Evolutionary conservation across 2,113 vertebrate species (phyloP).

Genomic region (Chlorodrepanis virens): DNA sequence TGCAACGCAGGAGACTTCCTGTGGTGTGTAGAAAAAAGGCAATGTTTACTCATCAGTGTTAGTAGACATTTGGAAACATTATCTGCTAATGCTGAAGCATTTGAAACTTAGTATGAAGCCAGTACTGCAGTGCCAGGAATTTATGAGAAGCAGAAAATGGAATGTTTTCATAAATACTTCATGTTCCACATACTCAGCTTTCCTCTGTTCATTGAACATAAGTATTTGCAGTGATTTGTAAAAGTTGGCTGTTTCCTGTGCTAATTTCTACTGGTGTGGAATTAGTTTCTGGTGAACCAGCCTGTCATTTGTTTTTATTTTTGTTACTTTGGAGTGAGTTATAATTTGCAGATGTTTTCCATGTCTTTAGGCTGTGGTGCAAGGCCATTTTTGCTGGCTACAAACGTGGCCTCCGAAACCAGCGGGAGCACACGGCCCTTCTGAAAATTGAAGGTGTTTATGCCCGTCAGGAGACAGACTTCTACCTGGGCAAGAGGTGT

Average conservation of each 20-base stretch:
- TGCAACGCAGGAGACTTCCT: not conserved
- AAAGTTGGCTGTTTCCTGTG: not conserved
- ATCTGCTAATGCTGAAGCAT: not conserved
- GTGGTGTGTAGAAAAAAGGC: not conserved
- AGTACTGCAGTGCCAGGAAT: too few relatives aligned
- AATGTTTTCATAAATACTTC: not conserved
- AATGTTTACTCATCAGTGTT: rapidly evolving
- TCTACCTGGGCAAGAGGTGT: conserved; percentile 95
- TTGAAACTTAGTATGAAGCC: not conserved
- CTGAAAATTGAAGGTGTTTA: conserved; percentile 97
- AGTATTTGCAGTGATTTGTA: not conserved
- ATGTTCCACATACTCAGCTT: not conserved
- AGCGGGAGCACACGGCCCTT: conserved; percentile 94
- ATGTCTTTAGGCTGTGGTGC: conserved; percentile 86
- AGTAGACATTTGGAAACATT: not conserved
- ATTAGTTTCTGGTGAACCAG: not conserved
- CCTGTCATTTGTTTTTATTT: rapidly evolving
- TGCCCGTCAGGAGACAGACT: conserved; percentile 88
- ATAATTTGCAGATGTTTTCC: not conserved
- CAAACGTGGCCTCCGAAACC: conserved; percentile 95
- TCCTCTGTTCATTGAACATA: rapidly evolving
- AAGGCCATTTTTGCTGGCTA: conserved; percentile 97
- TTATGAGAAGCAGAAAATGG: not conserved
- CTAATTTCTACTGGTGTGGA: not conserved
- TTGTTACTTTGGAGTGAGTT: not conserved